Evolutionary conservation across 2,113 vertebrate species (phyloP), one percentile per base, ranked within the genome.

Genomic region (Serinus canaria): DNA sequence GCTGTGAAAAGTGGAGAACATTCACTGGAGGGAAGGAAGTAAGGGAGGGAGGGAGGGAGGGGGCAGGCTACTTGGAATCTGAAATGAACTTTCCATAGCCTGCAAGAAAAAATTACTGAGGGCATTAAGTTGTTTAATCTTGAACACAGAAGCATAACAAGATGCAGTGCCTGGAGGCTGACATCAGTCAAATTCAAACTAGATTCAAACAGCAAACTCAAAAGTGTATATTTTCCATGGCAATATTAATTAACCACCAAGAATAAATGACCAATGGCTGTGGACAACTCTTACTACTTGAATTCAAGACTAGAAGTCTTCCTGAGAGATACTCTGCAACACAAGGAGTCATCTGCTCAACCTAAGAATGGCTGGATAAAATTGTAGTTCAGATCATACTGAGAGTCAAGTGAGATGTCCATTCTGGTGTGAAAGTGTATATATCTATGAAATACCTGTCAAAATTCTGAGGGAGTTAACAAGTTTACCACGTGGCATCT

Each of bases 391-490:
- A 39, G 44, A 72, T 75, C 60, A 60, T 30, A 23, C 8, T 30
- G 11, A 77, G 46, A 1, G 0, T 76, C 50, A 87, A 67, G n/a
- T 0, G 0, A 88, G 37, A 69, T 70, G 82, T 90, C 75, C 82
- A 75, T 83, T 82, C 55, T 44, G 44, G 47, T 70, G 14, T 83
- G 58, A 77, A 94, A 94, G 64, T 21, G 16, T 58, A 43, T 24
- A 56, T 47, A 78, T 20, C 68, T 78, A 24, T 22, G 37, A 88
- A 93, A 77, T 25, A 46, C 11, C 41, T 81, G 66, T 50, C 66
- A 83, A 87, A 94, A 59, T 53, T 79, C 66, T 76, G 69, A 72
- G 60, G 64, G 44, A 90, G 49, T 87, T 88, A 94, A 86, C 79
- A 89, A 92, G 64, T 22, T 80, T 75, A 33, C 53, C 60, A 68